Conservation (phyloP, 2,797 vertebrate species). For the Linurgus olivaceus region DNA sequence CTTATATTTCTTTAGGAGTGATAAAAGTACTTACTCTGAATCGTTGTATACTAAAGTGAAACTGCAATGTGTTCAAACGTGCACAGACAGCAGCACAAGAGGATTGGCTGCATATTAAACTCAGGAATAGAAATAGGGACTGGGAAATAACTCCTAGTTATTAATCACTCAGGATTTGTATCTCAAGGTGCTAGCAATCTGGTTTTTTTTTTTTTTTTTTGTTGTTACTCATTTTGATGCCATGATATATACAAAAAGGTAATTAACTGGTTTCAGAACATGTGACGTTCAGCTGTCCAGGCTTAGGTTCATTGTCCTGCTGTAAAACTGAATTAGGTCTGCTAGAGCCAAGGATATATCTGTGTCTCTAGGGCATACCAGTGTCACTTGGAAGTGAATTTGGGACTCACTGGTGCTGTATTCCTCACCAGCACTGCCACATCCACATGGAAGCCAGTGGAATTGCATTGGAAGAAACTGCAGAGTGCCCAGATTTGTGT, state of each 20-base stretch:
- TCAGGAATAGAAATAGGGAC: neutral
- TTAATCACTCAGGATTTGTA: neutral
- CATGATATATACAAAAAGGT: neutral
- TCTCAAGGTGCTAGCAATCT: neutral
- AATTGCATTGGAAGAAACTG: neutral
- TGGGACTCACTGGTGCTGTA: neutral
- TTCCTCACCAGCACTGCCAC: neutral
- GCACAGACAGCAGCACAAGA: neutral
- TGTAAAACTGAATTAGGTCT: neutral
- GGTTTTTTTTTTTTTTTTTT: neutral
- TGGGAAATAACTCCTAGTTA: neutral
- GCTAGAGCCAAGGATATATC: fast-evolving
- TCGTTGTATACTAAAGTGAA: neutral
- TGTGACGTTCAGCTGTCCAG: neutral
- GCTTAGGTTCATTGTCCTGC: neutral
- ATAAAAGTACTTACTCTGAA: neutral
- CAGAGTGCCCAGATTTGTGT: neutral
- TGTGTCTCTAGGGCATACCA: neutral
- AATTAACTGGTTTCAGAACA: neutral
- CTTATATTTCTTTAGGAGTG: neutral
- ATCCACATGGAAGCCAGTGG: fast-evolving
- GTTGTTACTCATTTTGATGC: neutral
- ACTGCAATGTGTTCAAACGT: fast-evolving
- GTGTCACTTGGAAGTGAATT: neutral
- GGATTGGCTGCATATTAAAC: neutral